These are phyloP conservation scores for Aphelinus certus DNA, from an alignment of 1,140 invertebrate genomes.

Conservation along the genomic window DNA sequence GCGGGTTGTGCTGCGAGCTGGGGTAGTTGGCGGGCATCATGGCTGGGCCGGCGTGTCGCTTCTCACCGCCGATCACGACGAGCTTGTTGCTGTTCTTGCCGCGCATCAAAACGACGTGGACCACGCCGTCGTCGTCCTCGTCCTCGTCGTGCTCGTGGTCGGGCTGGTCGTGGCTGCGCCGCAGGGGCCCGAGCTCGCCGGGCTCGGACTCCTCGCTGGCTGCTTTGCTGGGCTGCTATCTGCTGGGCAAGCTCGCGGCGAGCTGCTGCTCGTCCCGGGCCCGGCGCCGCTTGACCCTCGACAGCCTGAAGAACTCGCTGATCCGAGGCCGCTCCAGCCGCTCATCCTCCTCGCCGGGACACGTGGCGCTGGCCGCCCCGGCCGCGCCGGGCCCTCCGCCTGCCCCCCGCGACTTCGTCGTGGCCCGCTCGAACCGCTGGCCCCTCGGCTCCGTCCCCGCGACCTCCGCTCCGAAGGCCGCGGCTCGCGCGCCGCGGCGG, in stretches of 20 bases:
- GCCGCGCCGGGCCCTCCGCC: not conserved
- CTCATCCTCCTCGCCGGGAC: not conserved
- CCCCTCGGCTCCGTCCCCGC: not conserved
- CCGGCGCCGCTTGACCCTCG: not conserved
- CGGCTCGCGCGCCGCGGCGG: not conserved
- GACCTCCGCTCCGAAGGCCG: not conserved
- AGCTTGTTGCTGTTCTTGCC: slow-evolving; percentile 34
- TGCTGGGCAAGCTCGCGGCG: slow-evolving; percentile 7
- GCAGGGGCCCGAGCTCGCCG: no score
- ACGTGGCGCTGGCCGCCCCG: not conserved
- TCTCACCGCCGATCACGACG: slow-evolving; percentile 26
- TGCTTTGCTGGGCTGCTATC: slow-evolving; percentile 29
- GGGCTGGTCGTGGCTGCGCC: no score
- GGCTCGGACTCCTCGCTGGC: not conserved
- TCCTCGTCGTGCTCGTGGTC: slow-evolving; percentile 12
- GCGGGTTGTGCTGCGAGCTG: slow-evolving; percentile 33
- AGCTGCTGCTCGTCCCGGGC: not conserved
- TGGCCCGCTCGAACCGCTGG: slow-evolving; percentile 27
- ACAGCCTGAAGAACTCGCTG: slow-evolving; percentile 27
- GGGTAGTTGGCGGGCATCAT: slow-evolving; percentile 61
- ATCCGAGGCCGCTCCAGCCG: not conserved
- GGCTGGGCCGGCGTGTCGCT: not conserved
- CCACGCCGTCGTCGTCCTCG: slow-evolving; percentile 14
- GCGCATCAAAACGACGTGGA: slow-evolving; percentile 37
- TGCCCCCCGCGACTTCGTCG: slow-evolving; percentile 30